phyloP scores from a whole-genome alignment of 2,113 vertebrate genomes.

The Cebidichthys violaceus region DNA sequence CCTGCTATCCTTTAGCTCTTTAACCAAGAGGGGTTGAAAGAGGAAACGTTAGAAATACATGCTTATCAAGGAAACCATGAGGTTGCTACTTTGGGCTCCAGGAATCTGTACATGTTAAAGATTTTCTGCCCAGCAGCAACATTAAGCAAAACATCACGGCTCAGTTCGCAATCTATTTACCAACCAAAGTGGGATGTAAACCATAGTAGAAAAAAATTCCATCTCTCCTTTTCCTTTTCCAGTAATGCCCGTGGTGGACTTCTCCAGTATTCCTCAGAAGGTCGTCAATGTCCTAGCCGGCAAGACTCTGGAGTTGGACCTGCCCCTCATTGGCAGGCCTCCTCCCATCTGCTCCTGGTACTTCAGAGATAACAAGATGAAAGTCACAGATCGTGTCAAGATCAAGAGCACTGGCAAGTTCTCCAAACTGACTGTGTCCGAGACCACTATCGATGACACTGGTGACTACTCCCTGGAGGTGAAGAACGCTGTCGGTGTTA shows the following conservation, averaged over 20 bases:
- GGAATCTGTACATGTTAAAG: not conserved
- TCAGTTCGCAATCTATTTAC: not conserved
- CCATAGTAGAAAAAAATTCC: not conserved
- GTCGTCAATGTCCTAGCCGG: constrained; percentile 91
- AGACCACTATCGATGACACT: constrained; percentile 94
- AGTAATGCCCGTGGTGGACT: constrained; percentile 94
- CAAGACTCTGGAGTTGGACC: constrained; percentile 90
- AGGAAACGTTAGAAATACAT: not conserved
- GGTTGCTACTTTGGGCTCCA: not conserved
- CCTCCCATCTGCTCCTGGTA: constrained; percentile 93
- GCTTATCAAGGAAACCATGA: not conserved
- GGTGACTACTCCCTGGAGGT: constrained; percentile 93
- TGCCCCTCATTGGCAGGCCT: constrained; percentile 93
- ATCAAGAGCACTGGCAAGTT: constrained; percentile 89
- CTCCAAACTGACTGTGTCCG: constrained; percentile 89
- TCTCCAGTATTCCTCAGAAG: constrained; percentile 93
- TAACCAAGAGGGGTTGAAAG: not conserved
- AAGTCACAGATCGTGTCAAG: constrained; percentile 91
- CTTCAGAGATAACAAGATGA: constrained; percentile 90
- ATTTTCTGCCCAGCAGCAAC: not conserved
- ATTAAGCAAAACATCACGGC: not conserved
- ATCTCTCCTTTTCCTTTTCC: not conserved
- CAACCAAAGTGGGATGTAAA: not conserved
- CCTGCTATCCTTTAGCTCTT: not conserved
- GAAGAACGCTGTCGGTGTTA: constrained; percentile 91